These are phyloP conservation scores for Chloroclystis v-ata DNA, from an alignment of 2,888 invertebrate genomes.

Conservation along the genomic window DNA sequence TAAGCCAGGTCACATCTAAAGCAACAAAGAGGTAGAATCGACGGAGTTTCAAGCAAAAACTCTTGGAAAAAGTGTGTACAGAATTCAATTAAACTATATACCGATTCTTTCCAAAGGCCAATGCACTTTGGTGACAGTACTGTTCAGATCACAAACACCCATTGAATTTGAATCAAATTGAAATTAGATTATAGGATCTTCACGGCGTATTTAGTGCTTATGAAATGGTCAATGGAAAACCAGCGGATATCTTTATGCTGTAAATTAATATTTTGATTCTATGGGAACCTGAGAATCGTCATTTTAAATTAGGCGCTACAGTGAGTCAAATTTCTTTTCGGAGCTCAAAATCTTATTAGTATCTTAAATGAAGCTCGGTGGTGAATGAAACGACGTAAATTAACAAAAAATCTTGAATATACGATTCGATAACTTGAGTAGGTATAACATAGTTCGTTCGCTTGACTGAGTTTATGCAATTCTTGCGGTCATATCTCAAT, in stretches of 20 bases:
- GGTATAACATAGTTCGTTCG: constrained; percentile 50
- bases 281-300: constrained; percentile 63
- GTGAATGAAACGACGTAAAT: constrained; percentile 51
- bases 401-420: constrained; percentile 52
- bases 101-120: constrained; percentile 38
- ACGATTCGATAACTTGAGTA: constrained; percentile 49
- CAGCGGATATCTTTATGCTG: constrained; percentile 52
- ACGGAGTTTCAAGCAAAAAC: constrained; percentile 39
- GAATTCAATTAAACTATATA: constrained; percentile 69
- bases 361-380: constrained; percentile 31
- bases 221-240: constrained; percentile 72
- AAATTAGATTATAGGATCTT: constrained; percentile 72
- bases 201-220: constrained; percentile 64
- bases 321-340: constrained; percentile 34
- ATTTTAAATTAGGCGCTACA: constrained; percentile 25
- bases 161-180: constrained; percentile 62
- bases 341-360: constrained; percentile 31
- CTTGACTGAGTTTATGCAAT: constrained; percentile 57
- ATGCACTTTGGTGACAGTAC: constrained; percentile 64
- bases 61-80: constrained; percentile 47
- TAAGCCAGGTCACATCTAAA: constrained; percentile 38
- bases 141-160: constrained; percentile 58
- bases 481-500: constrained; percentile 44
- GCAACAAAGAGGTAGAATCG: constrained; percentile 39
- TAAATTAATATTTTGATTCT: constrained; percentile 67